Conservation (phyloP, 2,888 invertebrate genomes). For the Eristalinus sepulchralis region DNA sequence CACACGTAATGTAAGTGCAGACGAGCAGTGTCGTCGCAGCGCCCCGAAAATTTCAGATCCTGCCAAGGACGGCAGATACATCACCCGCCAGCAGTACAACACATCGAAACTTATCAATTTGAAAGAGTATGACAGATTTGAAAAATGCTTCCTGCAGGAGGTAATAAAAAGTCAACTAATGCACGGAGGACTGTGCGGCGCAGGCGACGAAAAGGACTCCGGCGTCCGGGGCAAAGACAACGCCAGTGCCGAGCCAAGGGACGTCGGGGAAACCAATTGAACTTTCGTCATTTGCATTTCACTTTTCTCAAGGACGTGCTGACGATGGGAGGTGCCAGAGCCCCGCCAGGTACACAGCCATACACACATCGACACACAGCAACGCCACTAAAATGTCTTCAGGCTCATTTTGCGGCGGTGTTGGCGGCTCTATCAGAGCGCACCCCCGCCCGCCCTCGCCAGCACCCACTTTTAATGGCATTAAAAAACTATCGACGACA, state of each 20-base stretch:
- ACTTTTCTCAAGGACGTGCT: slow-evolving; percentile 36
- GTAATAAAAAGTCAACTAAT: slow-evolving; percentile 70
- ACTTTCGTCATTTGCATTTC: slow-evolving; percentile 66
- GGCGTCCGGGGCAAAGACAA: no score
- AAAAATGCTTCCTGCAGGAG: slow-evolving; percentile 67
- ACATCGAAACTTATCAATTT: slow-evolving; percentile 68
- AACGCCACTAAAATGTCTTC: slow-evolving; percentile 51
- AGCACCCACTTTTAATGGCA: slow-evolving; percentile 41
- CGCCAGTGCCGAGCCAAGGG: no score
- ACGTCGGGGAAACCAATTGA: slow-evolving; percentile 59
- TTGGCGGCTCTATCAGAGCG: not conserved
- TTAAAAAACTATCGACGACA: slow-evolving; percentile 69
- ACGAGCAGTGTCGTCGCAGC: slow-evolving; percentile 44
- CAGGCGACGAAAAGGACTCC: not conserved
- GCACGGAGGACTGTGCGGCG: slow-evolving; percentile 17
- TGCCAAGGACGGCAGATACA: slow-evolving; percentile 40
- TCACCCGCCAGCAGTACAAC: slow-evolving; percentile 10
- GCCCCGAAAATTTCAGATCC: slow-evolving; percentile 24
- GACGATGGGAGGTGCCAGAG: not conserved
- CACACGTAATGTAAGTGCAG: slow-evolving; percentile 67
- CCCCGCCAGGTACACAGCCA: slow-evolving; percentile 10
- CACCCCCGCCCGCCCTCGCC: not conserved
- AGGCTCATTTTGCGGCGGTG: slow-evolving; percentile 24
- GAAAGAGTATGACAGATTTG: slow-evolving; percentile 67
- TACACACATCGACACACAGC: slow-evolving; percentile 16